Base-by-base conservation (phyloP, 2,888 invertebrate species). In the Drosophila melanocephala region DNA sequence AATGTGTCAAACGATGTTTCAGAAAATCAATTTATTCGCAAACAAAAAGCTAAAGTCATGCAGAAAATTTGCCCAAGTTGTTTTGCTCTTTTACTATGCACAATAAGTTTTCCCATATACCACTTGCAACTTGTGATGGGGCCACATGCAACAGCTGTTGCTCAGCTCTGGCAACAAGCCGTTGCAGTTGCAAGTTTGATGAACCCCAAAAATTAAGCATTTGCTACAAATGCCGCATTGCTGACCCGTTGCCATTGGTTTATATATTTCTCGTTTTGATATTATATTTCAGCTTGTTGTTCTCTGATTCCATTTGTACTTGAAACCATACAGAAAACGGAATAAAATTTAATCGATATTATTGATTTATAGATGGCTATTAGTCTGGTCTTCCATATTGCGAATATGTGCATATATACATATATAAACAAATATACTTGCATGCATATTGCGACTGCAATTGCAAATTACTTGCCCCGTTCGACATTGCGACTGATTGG, bases 401-500 rank as follows among this genome's bases (percentile, higher is more conserved):
- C 51, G 74, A 67, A 70, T 61, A 62, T 42, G 16, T 47, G 55
- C 26, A 35, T 19, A 12, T 33, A 33, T 26, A 56, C 56, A 56
- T 60, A 72, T 75, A 70, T 61, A 28, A 3, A 28, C 3, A 28
- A 0, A 65, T 33, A 26, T 30, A 33, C 22, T 26, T 53, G 35
- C 22, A 47, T 28, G 37, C 42, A 57, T 47, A 69, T 71, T 69
- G 35, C 63, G 82, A 65, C 56, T 75, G 42, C 62, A 87, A 78
- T 69, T 87, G 71, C 7, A 5, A 50, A 33, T 44, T 72, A 81
- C 72, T 80, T 76, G 76, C 71, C 56, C 77, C 50, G 70, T 70
- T 77, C 79, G 84, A 74, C 87, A 83, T 79, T 77, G 77, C 56
- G 78, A 69, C 76, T 89, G 88, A 84, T 89, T 89, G 84, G 67